phyloP scores from a whole-genome alignment of 2,797 vertebrate genomes.

The Coccyzus lansbergi region DNA sequence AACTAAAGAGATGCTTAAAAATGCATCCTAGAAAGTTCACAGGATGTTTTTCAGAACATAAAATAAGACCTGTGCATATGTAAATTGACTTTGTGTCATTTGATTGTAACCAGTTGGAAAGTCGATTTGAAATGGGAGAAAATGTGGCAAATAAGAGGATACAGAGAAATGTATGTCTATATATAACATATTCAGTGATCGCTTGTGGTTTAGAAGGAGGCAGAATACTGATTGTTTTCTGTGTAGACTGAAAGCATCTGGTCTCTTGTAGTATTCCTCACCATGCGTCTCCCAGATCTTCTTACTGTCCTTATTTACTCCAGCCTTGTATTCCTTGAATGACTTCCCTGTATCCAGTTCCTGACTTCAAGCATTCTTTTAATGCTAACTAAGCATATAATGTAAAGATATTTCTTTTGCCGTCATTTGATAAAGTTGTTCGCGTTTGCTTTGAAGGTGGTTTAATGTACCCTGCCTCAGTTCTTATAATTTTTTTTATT shows the following conservation, averaged over 20 bases:
- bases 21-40: not conserved
- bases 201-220: not conserved
- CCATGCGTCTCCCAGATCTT: not conserved
- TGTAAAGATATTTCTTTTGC: not conserved
- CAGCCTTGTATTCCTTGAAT: not conserved
- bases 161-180: not conserved
- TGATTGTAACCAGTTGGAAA: not conserved
- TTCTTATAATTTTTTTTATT: not conserved
- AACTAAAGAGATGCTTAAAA: not conserved
- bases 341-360: not conserved
- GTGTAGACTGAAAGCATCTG: not conserved
- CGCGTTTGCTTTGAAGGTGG: not conserved
- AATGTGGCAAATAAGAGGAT: not conserved
- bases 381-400: not conserved
- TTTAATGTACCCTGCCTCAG: not conserved
- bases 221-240: not conserved
- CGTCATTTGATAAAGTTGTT: not conserved
- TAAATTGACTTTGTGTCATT: not conserved
- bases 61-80: not conserved
- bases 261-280: not conserved
- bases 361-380: not conserved
- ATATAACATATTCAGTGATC: not conserved
- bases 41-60: not conserved
- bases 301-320: not conserved
- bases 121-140: not conserved